These are phyloP conservation scores for Zoroaster sp. DNA, from an alignment of 53 echinoderm and acorn worm genomes.

Conservation along the genomic window DNA sequence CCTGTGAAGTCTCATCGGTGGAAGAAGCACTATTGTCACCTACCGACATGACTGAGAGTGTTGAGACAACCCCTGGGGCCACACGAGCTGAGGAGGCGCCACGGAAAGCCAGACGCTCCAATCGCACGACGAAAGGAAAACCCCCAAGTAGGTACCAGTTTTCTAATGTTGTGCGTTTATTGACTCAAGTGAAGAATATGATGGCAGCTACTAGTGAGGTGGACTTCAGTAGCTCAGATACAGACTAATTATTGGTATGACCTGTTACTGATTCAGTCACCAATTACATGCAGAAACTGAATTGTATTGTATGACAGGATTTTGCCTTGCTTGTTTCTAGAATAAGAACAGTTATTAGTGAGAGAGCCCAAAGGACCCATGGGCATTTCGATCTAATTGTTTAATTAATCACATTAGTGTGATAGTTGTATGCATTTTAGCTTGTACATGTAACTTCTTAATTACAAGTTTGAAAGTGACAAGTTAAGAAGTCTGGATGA, in stretches of 20 bases:
- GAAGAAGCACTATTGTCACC: background rate
- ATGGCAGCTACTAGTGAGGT: background rate
- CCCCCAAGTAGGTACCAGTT: constrained; percentile 20
- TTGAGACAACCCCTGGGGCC: background rate
- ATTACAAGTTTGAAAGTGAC: no score
- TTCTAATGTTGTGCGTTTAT: constrained; percentile 8
- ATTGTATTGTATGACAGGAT: background rate
- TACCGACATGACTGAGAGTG: background rate
- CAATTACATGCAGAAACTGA: background rate
- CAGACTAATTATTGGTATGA: background rate
- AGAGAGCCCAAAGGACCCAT: background rate
- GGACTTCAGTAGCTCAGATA: constrained; percentile 5
- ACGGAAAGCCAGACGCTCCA: background rate
- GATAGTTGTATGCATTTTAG: background rate
- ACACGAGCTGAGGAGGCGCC: background rate
- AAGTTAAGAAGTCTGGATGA: no score
- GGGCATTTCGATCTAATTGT: background rate
- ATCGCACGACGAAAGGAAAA: background rate
- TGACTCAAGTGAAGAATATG: constrained; percentile 5
- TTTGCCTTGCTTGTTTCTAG: background rate
- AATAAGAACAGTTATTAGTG: background rate
- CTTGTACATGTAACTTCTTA: no score
- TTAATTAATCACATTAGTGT: no score
- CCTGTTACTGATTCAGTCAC: background rate
- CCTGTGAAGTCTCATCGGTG: background rate